These are phyloP conservation scores for Heteromyza rotundicornis DNA, from an alignment of 2,888 invertebrate species.

Conservation along the genomic window DNA sequence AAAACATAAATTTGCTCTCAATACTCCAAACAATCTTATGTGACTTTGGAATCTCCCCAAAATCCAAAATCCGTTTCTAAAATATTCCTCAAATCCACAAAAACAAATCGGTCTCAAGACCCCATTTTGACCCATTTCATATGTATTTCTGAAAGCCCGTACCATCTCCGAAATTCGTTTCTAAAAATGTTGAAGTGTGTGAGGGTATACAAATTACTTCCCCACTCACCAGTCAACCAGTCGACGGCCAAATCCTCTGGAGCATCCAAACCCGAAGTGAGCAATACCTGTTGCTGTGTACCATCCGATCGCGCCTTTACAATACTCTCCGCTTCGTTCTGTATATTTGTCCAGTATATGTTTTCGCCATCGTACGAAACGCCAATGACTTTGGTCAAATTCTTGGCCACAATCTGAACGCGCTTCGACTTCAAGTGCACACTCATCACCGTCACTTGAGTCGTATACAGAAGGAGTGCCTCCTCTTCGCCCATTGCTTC, in stretches of 20 bases:
- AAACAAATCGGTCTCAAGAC: no score
- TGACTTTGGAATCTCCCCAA: no score
- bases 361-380: conserved; percentile 74
- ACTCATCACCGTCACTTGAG: conserved; percentile 71
- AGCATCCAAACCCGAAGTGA: conserved; percentile 72
- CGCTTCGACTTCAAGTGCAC: conserved; percentile 67
- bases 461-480: conserved; percentile 73
- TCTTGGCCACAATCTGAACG: conserved; percentile 61
- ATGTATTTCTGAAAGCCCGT: neutral
- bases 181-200: no score
- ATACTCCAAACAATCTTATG: no score
- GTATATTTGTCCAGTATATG: conserved; percentile 81
- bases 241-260: conserved; percentile 81
- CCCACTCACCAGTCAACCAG: conserved; percentile 72
- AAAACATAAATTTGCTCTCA: no score
- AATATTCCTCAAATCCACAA: no score
- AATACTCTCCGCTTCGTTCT: conserved; percentile 74
- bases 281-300: conserved; percentile 67
- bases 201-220: no score
- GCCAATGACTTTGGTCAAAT: conserved; percentile 68
- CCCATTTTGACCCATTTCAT: no score
- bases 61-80: no score
- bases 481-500: conserved; percentile 70
- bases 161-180: no score
- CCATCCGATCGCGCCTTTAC: conserved; percentile 71